Evolutionary conservation across 2,888 invertebrate genomes (phyloP).

Genomic region (Melipona beecheii): DNA sequence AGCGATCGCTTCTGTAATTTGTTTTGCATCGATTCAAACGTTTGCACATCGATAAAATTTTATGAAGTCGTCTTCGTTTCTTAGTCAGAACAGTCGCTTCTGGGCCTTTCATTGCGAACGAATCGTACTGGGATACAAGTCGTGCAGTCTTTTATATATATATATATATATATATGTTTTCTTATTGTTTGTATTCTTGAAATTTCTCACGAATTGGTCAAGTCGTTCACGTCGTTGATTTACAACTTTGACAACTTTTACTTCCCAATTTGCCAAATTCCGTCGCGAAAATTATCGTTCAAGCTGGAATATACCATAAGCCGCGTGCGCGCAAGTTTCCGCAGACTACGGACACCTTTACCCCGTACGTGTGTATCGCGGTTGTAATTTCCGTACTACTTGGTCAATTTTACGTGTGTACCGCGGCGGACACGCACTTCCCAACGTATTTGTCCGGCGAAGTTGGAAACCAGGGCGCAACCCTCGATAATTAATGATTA

Average conservation of each 20-base stretch:
- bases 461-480: conserved; percentile 65
- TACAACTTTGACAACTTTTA: not conserved
- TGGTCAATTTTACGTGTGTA: conserved; percentile 44
- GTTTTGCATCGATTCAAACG: too few species aligned
- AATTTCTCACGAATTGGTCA: too few species aligned
- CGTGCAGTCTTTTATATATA: too few species aligned
- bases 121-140: too few species aligned
- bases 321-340: conserved; percentile 42
- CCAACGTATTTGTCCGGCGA: conserved; percentile 64
- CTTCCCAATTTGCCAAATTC: not conserved
- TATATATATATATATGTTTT: too few species aligned
- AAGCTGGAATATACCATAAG: conserved; percentile 19
- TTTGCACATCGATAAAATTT: too few species aligned
- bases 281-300: not conserved
- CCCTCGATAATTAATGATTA: conserved; percentile 69
- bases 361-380: conserved; percentile 41
- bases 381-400: conserved; percentile 60
- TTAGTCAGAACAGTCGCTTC: too few species aligned
- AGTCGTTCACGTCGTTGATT: not conserved
- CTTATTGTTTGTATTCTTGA: too few species aligned
- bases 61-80: too few species aligned
- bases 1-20: too few species aligned
- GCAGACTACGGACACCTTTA: conserved; percentile 3
- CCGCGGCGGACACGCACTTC: conserved; percentile 46
- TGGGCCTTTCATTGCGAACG: too few species aligned